phyloP scores from a whole-genome alignment of 2,797 vertebrate genomes.

The Arctocebus calabarensis region DNA sequence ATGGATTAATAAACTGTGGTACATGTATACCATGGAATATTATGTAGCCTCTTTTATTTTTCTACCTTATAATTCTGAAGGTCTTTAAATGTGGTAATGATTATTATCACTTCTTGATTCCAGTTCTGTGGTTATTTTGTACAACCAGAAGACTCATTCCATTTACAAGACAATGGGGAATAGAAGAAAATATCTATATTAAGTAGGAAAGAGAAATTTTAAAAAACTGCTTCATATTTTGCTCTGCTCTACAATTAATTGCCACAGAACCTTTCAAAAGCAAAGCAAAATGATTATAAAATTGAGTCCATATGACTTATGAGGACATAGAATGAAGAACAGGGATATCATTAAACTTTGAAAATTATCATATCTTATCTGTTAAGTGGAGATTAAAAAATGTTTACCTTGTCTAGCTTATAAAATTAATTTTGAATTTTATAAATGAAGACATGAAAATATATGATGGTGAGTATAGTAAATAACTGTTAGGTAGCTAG shows the following conservation, averaged over 20 bases:
- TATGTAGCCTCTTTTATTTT: background rate
- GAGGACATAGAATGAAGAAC: background rate
- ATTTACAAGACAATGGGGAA: conserved; percentile 21
- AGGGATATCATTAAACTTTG: background rate
- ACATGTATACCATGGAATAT: too few species aligned
- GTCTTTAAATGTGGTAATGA: conserved; percentile 8
- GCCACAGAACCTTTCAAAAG: background rate
- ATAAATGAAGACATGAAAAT: background rate
- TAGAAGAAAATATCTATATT: background rate
- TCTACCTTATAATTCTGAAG: background rate
- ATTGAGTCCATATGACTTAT: background rate
- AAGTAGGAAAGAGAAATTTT: background rate
- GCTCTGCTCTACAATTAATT: background rate
- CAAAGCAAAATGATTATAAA: background rate
- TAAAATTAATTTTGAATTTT: background rate
- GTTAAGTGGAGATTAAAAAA: background rate
- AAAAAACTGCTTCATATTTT: background rate
- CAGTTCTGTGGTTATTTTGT: conserved; percentile 39
- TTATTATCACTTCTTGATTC: conserved; percentile 44
- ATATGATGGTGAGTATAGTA: background rate
- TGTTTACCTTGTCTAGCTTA: background rate
- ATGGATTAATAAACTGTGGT: too few species aligned
- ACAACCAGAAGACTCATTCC: background rate
- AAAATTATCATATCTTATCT: background rate
- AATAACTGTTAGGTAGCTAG: background rate